Evolutionary conservation across 2,113 vertebrate genomes (phyloP).

Genomic region (Limanda limanda): DNA sequence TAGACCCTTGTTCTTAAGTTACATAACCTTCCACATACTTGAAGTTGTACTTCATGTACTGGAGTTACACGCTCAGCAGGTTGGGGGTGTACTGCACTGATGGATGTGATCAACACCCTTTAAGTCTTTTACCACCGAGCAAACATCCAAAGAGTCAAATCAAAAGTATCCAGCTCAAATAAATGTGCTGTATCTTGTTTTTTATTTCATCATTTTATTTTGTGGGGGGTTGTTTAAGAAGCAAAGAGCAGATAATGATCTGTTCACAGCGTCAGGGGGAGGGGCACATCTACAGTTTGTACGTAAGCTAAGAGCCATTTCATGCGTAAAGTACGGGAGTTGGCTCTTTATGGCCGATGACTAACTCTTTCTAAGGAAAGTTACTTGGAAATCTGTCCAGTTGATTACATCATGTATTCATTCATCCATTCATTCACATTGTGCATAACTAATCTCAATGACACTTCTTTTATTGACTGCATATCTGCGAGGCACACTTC

Average conservation of each 20-base stretch:
- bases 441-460: no score
- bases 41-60: conserved; percentile 35
- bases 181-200: no score
- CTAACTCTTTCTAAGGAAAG: background rate
- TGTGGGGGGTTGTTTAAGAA: no score
- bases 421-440: background rate
- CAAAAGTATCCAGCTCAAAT: no score
- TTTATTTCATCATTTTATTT: no score
- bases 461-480: background rate
- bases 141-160: background rate
- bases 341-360: background rate
- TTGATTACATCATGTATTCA: background rate
- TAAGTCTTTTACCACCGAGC: background rate
- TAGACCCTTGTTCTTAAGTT: background rate
- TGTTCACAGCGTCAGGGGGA: background rate
- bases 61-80: background rate
- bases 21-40: conserved; percentile 17
- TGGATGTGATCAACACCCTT: background rate
- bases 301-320: background rate
- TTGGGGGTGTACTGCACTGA: background rate
- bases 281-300: background rate
- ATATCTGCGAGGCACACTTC: background rate
- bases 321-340: background rate
- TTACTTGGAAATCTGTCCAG: background rate
- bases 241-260: background rate